A percentile compares a stretch with the other conserved stretches of the same genome.
Conservation (phyloP, 2,113 vertebrate genomes). For the Chaetodon auriga region DNA sequence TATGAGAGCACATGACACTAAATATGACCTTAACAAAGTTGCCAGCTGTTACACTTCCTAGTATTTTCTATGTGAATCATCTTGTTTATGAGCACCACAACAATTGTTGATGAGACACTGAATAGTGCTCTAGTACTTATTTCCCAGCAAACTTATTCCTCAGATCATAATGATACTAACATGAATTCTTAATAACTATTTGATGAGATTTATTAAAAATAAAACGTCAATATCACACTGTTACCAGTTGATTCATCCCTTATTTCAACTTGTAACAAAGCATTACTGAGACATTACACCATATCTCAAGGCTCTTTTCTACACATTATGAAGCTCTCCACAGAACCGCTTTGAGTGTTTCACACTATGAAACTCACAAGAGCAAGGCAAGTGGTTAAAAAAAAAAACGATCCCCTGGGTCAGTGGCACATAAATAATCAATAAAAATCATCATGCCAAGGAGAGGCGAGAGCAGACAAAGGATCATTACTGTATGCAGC, state of each 20-base stretch:
- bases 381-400: constrained; percentile 34
- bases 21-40: neutral
- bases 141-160: neutral
- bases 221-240: neutral
- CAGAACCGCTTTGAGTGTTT: constrained; percentile 33
- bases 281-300: constrained; percentile 4
- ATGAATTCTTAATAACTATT: constrained; percentile 9
- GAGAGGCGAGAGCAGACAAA: constrained; percentile 53
- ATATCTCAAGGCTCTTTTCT: neutral
- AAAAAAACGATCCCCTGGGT: constrained; percentile 35
- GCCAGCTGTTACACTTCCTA: neutral
- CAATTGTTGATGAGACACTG: constrained; percentile 2
- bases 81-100: neutral
- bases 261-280: constrained; percentile 9
- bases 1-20: neutral
- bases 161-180: neutral
- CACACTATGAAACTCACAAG: constrained; percentile 31
- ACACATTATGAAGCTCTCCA: constrained; percentile 16
- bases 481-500: constrained; percentile 75
- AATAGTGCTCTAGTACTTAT: neutral
- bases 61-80: neutral
- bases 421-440: constrained; percentile 72
- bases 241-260: neutral
- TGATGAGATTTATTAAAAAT: neutral
- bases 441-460: constrained; percentile 59